These are phyloP conservation scores for Phaedon cochleariae DNA, from an alignment of 2,888 invertebrate species.

Conservation along the genomic window DNA sequence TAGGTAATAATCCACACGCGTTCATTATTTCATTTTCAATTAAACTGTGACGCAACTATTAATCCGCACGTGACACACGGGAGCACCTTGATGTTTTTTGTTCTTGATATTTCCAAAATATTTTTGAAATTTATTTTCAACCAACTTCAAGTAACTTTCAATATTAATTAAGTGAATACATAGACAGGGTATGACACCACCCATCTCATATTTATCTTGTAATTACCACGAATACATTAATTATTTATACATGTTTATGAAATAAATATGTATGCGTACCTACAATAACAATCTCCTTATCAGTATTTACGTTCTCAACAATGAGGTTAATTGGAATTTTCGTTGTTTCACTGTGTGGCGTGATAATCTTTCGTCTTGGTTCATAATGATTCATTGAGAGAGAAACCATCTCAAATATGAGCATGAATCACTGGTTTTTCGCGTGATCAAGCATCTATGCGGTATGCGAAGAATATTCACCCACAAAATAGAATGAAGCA, in stretches of 20 bases:
- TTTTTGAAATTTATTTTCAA: too few relatives aligned
- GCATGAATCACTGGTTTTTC: too few relatives aligned
- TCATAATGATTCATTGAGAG: not conserved
- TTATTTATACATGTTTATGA: not conserved
- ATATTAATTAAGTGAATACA: not conserved
- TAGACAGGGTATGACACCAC: not conserved
- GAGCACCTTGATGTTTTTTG: too few relatives aligned
- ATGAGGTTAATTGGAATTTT: constrained; percentile 4
- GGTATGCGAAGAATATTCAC: too few relatives aligned
- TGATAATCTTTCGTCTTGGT: not conserved
- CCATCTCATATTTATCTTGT: not conserved
- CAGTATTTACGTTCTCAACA: not conserved
- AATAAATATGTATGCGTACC: not conserved
- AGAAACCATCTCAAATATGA: not conserved
- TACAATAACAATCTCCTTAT: not conserved
- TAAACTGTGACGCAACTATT: too few relatives aligned
- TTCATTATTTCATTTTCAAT: too few relatives aligned
- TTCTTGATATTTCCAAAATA: too few relatives aligned
- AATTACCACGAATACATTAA: not conserved
- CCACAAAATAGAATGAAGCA: too few relatives aligned
- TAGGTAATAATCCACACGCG: too few relatives aligned
- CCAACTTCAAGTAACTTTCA: too few relatives aligned
- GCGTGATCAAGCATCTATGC: too few relatives aligned
- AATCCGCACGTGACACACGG: too few relatives aligned
- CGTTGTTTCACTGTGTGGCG: not conserved